Base-by-base conservation (phyloP, 30 jellyfish, hydroid and myxozoan genomes). In the Mastigias papua region DNA sequence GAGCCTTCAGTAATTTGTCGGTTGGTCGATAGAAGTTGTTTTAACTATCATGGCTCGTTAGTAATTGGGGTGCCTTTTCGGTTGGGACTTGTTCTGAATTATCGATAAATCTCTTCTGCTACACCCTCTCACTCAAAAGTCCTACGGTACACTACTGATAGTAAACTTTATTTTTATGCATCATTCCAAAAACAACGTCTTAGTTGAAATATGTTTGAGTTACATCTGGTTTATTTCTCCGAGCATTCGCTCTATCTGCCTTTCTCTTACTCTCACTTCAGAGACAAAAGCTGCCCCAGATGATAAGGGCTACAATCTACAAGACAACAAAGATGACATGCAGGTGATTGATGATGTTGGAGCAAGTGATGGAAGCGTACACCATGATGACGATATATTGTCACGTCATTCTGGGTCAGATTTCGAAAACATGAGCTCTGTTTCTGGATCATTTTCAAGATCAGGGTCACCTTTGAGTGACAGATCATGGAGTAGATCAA, bases 271-370 rank as follows among this genome's bases (percentile, higher is more conserved):
- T 46, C 34, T 58, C 76, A n/a, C 51, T 76, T 33, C 37, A 66
- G 83, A 71, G 1, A n/a, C 73, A 19, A 58, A 72, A 42, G 84
- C 80, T 34, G 54, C 68, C 35, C 42, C 77, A 10, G 86, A 81
- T 2, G 92, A 92, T 62, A 89, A 80, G 21, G 95, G 87, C 31
- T 80, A 65, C 58, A 73, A 80, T 30, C 78, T 82, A 26, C 97
- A 92, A 46, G 91, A 92, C 77, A 94, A 86, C 87, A 77, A 90
- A 66, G 95, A 71, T 10, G 93, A 87, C 34, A 92, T 92, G 97
- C 90, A 92, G 87, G 98, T 92, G 6, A 83, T 92, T 49, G 98
- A 92, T 75, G 98, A 74, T 76, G 91, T 92, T 4, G 93, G 87
- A 20, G 74, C 74, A 17, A 73, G 88, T 46, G 96, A 86, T 42